phyloP scores from a whole-genome alignment of 1,140 invertebrate genomes.

The Grapholita molesta region DNA sequence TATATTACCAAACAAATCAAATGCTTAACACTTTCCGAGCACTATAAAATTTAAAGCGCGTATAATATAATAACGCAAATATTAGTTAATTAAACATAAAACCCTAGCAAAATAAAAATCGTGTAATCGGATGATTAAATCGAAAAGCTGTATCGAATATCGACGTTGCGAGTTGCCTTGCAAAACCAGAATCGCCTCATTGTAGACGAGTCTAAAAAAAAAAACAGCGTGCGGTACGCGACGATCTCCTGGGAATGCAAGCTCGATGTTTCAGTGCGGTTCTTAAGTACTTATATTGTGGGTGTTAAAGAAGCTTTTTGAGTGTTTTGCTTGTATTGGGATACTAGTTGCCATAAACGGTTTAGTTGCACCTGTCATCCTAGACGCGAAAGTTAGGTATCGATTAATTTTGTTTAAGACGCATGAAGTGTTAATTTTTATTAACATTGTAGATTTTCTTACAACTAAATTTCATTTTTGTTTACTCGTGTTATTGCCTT shows the following conservation, averaged over 20 bases:
- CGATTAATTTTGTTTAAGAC: neutral
- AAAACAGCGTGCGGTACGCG: conserved; percentile 59
- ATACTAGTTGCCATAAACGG: conserved; percentile 60
- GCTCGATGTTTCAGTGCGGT: conserved; percentile 47
- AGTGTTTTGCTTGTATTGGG: conserved; percentile 34
- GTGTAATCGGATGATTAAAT: conserved; percentile 19
- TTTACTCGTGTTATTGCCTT: too few species aligned
- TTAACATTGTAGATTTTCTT: neutral
- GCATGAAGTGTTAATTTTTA: neutral
- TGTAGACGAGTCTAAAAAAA: conserved; percentile 69
- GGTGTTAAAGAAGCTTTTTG: conserved; percentile 49
- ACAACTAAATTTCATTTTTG: neutral
- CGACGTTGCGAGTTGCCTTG: conserved; percentile 64
- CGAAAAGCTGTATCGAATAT: conserved; percentile 33
- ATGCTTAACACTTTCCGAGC: neutral
- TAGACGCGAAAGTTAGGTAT: conserved; percentile 21
- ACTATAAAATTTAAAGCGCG: neutral
- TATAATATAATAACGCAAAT: neutral
- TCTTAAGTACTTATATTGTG: conserved; percentile 46
- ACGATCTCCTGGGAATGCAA: conserved; percentile 65
- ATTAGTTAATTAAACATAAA: neutral
- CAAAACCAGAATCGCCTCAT: conserved; percentile 74
- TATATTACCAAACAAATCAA: too few species aligned
- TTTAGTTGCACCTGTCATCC: conserved; percentile 59
- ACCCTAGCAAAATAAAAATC: neutral